Evolutionary conservation across 2,888 invertebrate genomes (phyloP).

Genomic region (Leptopilina syphax): DNA sequence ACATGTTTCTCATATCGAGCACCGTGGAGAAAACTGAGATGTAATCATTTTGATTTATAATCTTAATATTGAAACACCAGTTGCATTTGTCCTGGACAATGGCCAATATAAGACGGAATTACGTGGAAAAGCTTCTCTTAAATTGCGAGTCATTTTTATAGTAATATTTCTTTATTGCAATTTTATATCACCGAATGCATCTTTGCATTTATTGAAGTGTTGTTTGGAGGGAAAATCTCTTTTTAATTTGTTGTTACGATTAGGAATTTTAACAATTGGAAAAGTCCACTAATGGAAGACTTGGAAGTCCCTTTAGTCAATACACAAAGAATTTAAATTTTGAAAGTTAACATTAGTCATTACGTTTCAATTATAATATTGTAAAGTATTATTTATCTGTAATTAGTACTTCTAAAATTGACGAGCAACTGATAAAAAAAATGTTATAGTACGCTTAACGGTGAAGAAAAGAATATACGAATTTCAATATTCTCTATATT

Average conservation of each 20-base stretch:
- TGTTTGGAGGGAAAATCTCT: neutral
- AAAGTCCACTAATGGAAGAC: no score
- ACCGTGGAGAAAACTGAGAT: neutral
- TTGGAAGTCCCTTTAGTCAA: no score
- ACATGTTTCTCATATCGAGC: neutral
- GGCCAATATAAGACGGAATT: neutral
- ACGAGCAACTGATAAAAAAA: no score
- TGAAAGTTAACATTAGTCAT: no score
- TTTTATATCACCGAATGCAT: neutral
- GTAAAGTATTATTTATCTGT: neutral
- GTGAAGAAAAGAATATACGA: neutral
- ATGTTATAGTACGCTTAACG: neutral
- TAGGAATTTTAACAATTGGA: no score
- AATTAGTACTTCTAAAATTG: no score
- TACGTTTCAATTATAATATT: neutral
- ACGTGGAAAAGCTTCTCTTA: neutral
- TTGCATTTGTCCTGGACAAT: constrained; percentile 4
- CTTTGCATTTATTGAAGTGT: neutral
- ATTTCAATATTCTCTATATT: neutral
- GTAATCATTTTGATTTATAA: constrained; percentile 2
- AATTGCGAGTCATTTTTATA: neutral
- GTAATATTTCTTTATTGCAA: neutral
- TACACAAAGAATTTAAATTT: neutral
- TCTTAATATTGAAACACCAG: neutral
- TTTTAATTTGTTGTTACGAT: no score